Evolutionary conservation across 2,888 invertebrate genomes (phyloP).

Genomic region (Choristoneura rosaceana): DNA sequence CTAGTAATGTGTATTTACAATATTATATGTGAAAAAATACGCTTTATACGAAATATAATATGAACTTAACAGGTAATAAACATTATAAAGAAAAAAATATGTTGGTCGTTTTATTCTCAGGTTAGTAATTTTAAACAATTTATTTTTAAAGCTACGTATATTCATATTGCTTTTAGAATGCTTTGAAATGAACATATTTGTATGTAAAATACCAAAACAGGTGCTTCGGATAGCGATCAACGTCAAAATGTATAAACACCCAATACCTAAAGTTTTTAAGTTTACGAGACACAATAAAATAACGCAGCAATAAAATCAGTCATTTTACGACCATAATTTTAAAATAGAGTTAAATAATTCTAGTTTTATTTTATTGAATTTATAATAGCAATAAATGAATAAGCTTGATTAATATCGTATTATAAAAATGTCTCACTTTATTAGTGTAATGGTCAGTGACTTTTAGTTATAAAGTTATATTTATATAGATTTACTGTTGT

Average conservation of each 20-base stretch:
- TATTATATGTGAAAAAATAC: no score
- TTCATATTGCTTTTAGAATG: background rate
- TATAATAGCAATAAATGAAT: conserved; percentile 46
- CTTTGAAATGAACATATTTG: background rate
- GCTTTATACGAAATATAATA: no score
- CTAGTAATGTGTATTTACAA: no score
- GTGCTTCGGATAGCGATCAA: conserved; percentile 3
- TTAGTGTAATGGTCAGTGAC: conserved; percentile 7
- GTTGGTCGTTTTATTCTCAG: no score
- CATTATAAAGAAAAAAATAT: no score
- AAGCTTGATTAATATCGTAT: conserved; percentile 50
- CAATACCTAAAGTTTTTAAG: conserved; percentile 11
- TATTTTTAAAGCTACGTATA: no score
- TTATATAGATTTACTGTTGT: conserved; percentile 8
- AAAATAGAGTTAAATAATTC: background rate
- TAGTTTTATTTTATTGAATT: conserved; percentile 41
- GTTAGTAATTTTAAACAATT: no score
- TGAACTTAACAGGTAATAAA: no score
- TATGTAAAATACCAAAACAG: background rate
- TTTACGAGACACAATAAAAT: conserved; percentile 23
- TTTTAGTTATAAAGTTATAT: conserved; percentile 11
- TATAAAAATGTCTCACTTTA: conserved; percentile 41
- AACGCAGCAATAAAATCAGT: conserved; percentile 33
- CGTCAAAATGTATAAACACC: conserved; percentile 4
- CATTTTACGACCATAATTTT: conserved; percentile 18